These are phyloP conservation scores for fruit fly (Drosophila melanogaster) DNA, from an alignment of 1,140 invertebrate genomes.

Conservation along the genomic window Release_6_plus_ISO1_MT NT_033777.3:20078501-20079000, in stretches of 20 bases:
- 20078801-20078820: neutral
- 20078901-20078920: constrained; percentile 1
- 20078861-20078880: neutral
- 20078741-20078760: constrained; percentile 25
- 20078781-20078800: neutral
- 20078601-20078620: constrained; percentile 66
- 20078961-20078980: constrained; percentile 21
- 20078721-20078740: constrained; percentile 39
- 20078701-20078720: constrained; percentile 26
- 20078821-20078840: neutral
- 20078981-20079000: neutral
- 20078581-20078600: neutral
- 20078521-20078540: constrained; percentile 75
- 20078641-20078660: constrained; percentile 57
- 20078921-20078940: constrained; percentile 9
- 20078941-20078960: constrained; percentile 8
- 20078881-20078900: neutral
- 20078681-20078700: constrained; percentile 46
- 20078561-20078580: constrained; percentile 36
- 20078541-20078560: constrained; percentile 52
- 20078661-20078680: constrained; percentile 53
- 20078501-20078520: constrained; percentile 81
- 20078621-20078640: constrained; percentile 72
- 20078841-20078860: too few relatives aligned
- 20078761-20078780: constrained; percentile 11